These are phyloP conservation scores for Musca vetustissima DNA, from an alignment of 1,140 invertebrate genomes.

Conservation along the genomic window DNA sequence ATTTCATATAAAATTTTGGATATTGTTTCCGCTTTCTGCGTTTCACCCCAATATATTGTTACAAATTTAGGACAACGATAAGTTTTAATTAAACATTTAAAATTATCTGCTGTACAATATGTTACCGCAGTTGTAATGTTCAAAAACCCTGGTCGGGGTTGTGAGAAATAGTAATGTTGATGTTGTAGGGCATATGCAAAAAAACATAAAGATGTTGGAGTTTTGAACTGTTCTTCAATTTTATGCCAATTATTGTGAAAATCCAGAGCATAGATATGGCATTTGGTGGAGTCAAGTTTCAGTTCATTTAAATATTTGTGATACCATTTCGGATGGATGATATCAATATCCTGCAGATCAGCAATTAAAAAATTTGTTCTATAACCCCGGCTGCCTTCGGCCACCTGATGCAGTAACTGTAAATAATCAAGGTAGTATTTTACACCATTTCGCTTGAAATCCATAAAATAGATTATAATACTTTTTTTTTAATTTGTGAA, in stretches of 20 bases:
- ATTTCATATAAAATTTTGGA: background rate
- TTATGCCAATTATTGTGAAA: too few relatives aligned
- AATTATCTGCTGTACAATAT: background rate
- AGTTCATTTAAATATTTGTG: background rate
- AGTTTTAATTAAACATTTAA: background rate
- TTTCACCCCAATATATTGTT: background rate
- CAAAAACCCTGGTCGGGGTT: background rate
- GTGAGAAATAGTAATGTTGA: background rate
- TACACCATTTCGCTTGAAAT: background rate
- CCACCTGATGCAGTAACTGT: constrained; percentile 1
- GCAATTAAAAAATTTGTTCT: background rate
- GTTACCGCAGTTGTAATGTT: background rate
- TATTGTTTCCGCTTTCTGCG: background rate
- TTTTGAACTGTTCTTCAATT: background rate
- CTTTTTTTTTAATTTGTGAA: background rate
- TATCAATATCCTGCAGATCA: background rate
- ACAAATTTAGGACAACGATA: background rate
- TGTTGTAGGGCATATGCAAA: background rate
- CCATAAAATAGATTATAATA: background rate
- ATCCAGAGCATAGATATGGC: too few relatives aligned
- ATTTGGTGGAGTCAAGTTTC: background rate
- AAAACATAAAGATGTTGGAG: background rate
- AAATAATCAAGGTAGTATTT: background rate
- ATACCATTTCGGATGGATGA: background rate
- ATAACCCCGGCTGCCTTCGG: background rate